These are phyloP conservation scores for Pyrgus malvae DNA, from an alignment of 2,888 invertebrate genomes.

Conservation along the genomic window DNA sequence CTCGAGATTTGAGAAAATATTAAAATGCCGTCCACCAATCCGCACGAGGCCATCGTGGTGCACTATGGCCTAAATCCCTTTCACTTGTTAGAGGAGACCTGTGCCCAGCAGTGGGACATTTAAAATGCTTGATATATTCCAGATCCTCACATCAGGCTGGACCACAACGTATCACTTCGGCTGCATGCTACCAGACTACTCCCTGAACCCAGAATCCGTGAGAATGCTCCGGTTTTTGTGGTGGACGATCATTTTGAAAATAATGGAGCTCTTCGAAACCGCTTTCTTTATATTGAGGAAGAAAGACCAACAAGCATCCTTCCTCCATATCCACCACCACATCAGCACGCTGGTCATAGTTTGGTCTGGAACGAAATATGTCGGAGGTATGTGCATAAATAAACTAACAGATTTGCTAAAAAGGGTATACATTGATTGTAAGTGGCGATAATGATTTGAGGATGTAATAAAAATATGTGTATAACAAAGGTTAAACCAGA, in stretches of 20 bases:
- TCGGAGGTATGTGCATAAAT: slow-evolving; percentile 80
- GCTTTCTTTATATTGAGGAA: slow-evolving; percentile 87
- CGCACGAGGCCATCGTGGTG: too few species aligned
- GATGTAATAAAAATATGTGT: background rate
- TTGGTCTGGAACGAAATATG: slow-evolving; percentile 84
- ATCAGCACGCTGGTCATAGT: slow-evolving; percentile 80
- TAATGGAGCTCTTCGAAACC: slow-evolving; percentile 86
- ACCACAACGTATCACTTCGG: slow-evolving; percentile 82
- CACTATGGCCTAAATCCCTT: too few species aligned
- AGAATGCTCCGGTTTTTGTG: slow-evolving; percentile 81
- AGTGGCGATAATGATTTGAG: too few species aligned
- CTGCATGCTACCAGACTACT: slow-evolving; percentile 88
- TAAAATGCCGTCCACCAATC: too few species aligned
- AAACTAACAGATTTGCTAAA: too few species aligned
- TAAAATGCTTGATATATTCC: slow-evolving; percentile 37
- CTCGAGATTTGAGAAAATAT: too few species aligned
- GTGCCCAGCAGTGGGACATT: too few species aligned
- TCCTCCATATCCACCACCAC: slow-evolving; percentile 89
- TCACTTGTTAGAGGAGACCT: too few species aligned
- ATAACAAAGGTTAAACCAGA: too few species aligned
- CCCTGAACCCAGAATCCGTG: slow-evolving; percentile 83
- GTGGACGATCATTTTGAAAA: slow-evolving; percentile 84
- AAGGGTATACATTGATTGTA: too few species aligned
- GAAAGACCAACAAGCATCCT: slow-evolving; percentile 86
- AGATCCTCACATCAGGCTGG: slow-evolving; percentile 85